Percentiles rank a stretch among this genome's conserved stretches.
Evolutionary conservation across 2,797 vertebrate species (phyloP).

Genomic region (Pampus argenteus): DNA sequence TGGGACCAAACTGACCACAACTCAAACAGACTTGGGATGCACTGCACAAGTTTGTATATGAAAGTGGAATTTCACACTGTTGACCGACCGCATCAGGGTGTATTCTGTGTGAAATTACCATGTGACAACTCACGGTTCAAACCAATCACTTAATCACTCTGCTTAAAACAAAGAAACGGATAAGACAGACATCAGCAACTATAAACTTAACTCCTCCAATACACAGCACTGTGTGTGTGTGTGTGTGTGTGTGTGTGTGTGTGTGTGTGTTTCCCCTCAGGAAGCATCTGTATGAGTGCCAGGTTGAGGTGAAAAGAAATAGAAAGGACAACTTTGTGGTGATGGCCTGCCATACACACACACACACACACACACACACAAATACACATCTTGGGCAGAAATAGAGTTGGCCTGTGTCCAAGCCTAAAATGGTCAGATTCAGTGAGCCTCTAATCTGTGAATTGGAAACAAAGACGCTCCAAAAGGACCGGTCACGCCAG

Average conservation of each 20-base stretch:
- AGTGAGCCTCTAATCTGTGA: conserved; percentile 47
- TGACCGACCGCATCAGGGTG: too few species aligned
- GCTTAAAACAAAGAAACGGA: too few species aligned
- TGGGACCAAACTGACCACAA: too few species aligned
- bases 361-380: conserved; percentile 1
- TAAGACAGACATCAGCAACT: too few species aligned
- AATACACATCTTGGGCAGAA: conserved; percentile 14
- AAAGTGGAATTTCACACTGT: too few species aligned
- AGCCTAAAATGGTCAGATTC: conserved; percentile 16
- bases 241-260: not conserved
- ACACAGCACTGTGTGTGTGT: not conserved
- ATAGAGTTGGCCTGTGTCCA: conserved; percentile 20
- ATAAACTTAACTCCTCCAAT: not conserved
- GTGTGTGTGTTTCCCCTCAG: not conserved
- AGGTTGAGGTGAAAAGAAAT: conserved; percentile 8
- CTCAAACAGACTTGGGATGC: too few species aligned
- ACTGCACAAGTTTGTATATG: too few species aligned
- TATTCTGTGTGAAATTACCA: too few species aligned
- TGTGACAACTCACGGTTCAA: not conserved
- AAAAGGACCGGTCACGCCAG: conserved; percentile 4
- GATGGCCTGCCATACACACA: not conserved
- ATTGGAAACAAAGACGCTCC: conserved; percentile 35
- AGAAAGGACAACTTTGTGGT: conserved; percentile 20
- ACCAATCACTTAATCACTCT: too few species aligned
- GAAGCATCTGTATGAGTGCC: not conserved